Percentiles rank a stretch among this genome's conserved stretches.
These are phyloP conservation scores for Sebastes paucispinis DNA, from an alignment of 2,797 vertebrate genomes.

Conservation along the genomic window DNA sequence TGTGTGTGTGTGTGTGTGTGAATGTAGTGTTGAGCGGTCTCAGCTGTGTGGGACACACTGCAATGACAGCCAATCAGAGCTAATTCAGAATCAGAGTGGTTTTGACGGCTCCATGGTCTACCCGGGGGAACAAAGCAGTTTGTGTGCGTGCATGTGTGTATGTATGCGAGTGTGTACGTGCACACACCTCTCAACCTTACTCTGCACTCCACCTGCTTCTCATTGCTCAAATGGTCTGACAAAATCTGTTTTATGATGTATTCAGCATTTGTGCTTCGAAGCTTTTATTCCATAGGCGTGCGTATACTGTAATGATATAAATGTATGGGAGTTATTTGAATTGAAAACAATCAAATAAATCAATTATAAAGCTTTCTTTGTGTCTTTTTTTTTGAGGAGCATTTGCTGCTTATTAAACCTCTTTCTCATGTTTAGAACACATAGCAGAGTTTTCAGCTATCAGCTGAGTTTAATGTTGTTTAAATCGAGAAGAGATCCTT, in stretches of 20 bases:
- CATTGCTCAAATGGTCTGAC: constrained; percentile 74
- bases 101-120: constrained; percentile 76
- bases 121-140: constrained; percentile 71
- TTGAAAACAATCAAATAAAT: constrained; percentile 20
- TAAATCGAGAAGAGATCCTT: neutral
- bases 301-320: constrained; percentile 33
- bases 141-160: constrained; percentile 35
- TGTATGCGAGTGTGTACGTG: constrained; percentile 13
- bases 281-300: constrained; percentile 63
- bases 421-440: constrained; percentile 4
- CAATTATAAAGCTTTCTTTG: constrained; percentile 13
- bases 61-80: constrained; percentile 82
- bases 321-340: constrained; percentile 37
- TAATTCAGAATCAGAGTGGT: constrained; percentile 82
- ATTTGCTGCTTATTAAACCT: neutral
- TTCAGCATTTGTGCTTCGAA: constrained; percentile 71
- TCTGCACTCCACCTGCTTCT: constrained; percentile 77
- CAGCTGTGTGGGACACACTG: constrained; percentile 77
- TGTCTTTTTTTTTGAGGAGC: constrained; percentile 1
- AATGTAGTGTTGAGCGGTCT: constrained; percentile 75
- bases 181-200: constrained; percentile 70
- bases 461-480: constrained; percentile 3
- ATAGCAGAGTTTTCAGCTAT: neutral
- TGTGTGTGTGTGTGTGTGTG: constrained; percentile 25
- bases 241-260: constrained; percentile 70